Evolutionary conservation across 1,140 invertebrate species (phyloP), one percentile per base, ranked within the genome.

Genomic region (Drosophila ogumai): DNA sequence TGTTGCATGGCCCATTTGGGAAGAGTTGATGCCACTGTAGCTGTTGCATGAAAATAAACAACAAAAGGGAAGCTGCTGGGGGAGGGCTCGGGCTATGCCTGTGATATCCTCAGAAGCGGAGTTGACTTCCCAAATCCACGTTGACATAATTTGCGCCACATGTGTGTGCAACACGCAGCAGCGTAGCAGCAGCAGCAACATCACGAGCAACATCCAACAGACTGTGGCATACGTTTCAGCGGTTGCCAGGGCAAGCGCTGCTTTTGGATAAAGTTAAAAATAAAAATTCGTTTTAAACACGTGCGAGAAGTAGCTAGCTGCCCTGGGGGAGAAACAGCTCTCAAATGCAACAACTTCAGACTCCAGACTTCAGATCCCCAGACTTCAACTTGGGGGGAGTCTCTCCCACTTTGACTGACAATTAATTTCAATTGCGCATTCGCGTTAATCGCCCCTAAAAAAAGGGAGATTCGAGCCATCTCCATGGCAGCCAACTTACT

Each of bases 401-500:
- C 31, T 44, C 66, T 43, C 68, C 82, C 84, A 79, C 76, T 90
- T 85, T 85, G 85, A 90, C 86, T 88, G 85, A 90, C 78, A 90
- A 90, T 90, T 90, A 90, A 90, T 90, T 90, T 90, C 85, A 90
- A 90, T 90, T 90, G 85, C 86, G 81, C 81, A 79, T 90, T 85
- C 81, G 81, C 85, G 85, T 85, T 90, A 90, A 90, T 90, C 85
- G 85, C 81, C 61, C 75, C 75, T 67, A 88, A 87, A 68, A 71
- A 65, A 54, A 60, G 60, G 58, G 55, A 32, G 36, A 49, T 49
- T 25, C 44, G 40, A 46, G 63, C 31, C 36, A 68, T 43, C n/a
- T 65, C 36, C 60, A 47, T 61, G 64, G 64, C 25, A 46, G 52
- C 64, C 31, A 50, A 56, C 36, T 75, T 82, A 52, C 65, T 57